Base-by-base conservation (phyloP, 2,113 vertebrate genomes). In the Thryonomys swinderianus region DNA sequence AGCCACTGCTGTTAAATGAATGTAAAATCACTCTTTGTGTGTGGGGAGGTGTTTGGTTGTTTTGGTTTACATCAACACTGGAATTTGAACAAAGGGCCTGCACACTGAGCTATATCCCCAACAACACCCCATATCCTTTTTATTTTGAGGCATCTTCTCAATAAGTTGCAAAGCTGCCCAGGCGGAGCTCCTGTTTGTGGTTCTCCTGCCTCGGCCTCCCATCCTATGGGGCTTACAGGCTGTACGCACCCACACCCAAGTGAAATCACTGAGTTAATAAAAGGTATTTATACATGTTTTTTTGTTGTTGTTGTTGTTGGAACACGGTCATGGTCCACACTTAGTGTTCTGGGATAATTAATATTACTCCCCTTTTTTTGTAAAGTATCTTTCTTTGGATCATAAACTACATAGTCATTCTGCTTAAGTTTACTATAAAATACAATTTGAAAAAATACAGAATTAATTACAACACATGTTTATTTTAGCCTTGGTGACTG, bases 401-500 rank as follows among this genome's bases (percentile, higher is more conserved):
- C n/a, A 80, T 64, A 74, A 57, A 64, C 67, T 62, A 48, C 62
- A 55, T 42, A 67, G 88, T 37, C 21, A 51, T 80, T 45, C 34
- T 66, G 42, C 20, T 48, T 53, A 82, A 59, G 81, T 83, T 81
- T 78, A 57, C 32, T 61, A 48, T 59, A 57, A 64, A 69, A 57
- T 59, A 76, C 66, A 79, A 78, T 82, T 84, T 21, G 48, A 92
- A 90, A n/a, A 16, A 94, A 92, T n/a, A 17, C 21, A 90, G 42
- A 80, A 5, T 84, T 84, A 73, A 53, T 79, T 55, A n/a, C 14
- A 76, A 4, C 27, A 45, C 23, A 11, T 7, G 53, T 17, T 0
- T 3, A 21, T 67, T 53, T 59, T 21, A 80, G 8, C 3, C 4
- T 2, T 34, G 34, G 57, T n/a, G 45, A 64, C 13, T 76, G 23